Percentiles rank a stretch among this genome's conserved stretches.
Evolutionary conservation across 2,888 invertebrate species (phyloP).

Genomic region (Scrobipalpa atriplicella): DNA sequence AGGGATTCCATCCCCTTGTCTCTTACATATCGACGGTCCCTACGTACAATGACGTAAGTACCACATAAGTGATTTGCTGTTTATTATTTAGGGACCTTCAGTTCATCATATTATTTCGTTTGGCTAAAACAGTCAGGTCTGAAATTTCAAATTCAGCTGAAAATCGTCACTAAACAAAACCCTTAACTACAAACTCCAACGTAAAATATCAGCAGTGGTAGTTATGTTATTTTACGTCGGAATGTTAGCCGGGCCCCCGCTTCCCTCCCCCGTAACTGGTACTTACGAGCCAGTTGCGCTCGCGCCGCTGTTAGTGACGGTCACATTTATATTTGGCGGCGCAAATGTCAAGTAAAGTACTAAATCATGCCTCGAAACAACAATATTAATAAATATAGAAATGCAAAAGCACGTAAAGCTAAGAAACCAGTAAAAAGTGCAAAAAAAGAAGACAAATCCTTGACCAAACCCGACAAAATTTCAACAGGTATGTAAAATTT

Average conservation of each 20-base stretch:
- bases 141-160: not conserved
- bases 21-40: slow-evolving; percentile 2
- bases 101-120: not conserved
- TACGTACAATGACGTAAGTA: not conserved
- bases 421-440: not conserved
- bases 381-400: not conserved
- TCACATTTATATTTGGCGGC: not conserved
- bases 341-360: not conserved
- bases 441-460: slow-evolving; percentile 1
- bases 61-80: not conserved
- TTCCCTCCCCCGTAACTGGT: slow-evolving; percentile 1
- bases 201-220: not conserved
- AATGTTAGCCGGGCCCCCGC: not conserved
- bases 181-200: not conserved
- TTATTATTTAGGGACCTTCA: not conserved
- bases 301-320: not conserved
- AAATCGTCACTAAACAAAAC: not conserved
- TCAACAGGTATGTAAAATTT: not conserved
- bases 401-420: not conserved
- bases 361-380: not conserved
- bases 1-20: not conserved
- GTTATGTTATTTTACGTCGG: not conserved
- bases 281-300: not conserved
- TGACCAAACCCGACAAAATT: not conserved
- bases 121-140: not conserved